A percentile compares a stretch with the other conserved stretches of the same genome.
Evolutionary conservation across 1,140 invertebrate species (phyloP).

Genomic region (Marisa cornuarietis): DNA sequence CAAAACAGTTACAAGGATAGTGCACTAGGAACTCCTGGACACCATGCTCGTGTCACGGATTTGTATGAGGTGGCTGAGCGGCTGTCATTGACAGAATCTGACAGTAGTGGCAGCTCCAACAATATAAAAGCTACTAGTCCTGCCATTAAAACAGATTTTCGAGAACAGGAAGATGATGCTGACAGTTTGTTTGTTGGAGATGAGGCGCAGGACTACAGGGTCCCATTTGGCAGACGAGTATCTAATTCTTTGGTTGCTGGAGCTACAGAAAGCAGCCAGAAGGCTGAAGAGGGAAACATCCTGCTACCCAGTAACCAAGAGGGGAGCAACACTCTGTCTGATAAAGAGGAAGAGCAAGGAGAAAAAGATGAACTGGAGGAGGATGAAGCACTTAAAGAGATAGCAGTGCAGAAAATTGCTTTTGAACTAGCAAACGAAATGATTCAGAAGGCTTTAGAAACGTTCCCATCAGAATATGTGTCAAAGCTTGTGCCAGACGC

Average conservation of each 20-base stretch:
- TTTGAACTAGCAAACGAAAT: conserved; percentile 44
- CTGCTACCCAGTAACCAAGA: no score
- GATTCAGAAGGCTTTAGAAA: conserved; percentile 46
- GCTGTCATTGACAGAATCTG: conserved; percentile 14
- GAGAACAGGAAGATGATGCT: background rate
- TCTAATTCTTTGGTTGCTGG: background rate
- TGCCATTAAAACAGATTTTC: background rate
- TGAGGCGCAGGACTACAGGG: background rate
- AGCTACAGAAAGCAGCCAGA: no score
- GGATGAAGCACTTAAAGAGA: conserved; percentile 16
- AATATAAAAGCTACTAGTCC: background rate
- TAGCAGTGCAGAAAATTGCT: conserved; percentile 38
- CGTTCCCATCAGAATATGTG: conserved; percentile 27
- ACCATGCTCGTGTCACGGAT: conserved; percentile 14
- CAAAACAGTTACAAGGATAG: conserved; percentile 40
- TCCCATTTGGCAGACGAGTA: background rate
- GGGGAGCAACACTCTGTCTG: no score
- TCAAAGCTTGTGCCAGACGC: conserved; percentile 2
- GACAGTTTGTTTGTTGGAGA: background rate
- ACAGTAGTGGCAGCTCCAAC: conserved; percentile 12
- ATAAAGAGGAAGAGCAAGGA: background rate
- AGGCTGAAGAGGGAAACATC: no score
- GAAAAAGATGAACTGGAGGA: background rate
- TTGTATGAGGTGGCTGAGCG: conserved; percentile 29
- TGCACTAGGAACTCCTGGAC: background rate